Percentiles rank a stretch among this genome's conserved stretches.
phyloP scores from a whole-genome alignment of 2,888 invertebrate species.

The Nebria salina region DNA sequence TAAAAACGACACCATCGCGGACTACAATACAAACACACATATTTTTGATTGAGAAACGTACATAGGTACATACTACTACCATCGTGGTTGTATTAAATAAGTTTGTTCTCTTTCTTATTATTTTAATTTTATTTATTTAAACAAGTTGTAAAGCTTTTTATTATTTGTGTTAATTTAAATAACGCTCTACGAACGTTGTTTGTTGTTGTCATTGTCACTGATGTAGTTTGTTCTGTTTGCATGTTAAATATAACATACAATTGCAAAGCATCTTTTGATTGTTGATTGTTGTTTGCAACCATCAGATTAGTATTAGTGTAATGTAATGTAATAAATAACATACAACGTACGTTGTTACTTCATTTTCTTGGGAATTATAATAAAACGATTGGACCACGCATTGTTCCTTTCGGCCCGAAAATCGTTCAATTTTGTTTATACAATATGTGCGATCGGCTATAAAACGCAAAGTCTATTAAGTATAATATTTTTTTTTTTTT shows the following conservation, averaged over 20 bases:
- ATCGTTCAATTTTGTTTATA: conserved; percentile 23
- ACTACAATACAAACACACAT: conserved; percentile 5
- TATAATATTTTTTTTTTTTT: not conserved
- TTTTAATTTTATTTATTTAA: not conserved
- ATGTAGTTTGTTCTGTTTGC: not conserved
- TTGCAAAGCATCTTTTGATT: not conserved
- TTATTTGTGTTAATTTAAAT: not conserved
- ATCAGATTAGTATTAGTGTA: not conserved
- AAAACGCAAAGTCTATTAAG: conserved; percentile 45
- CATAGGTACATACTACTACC: conserved; percentile 13
- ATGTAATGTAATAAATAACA: not conserved
- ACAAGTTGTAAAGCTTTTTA: conserved; percentile 41
- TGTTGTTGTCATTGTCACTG: not conserved
- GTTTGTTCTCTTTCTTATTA: conserved; percentile 17
- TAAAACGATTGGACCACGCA: not conserved
- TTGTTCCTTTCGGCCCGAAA: not conserved
- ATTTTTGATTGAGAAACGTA: not conserved
- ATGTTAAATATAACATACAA: not conserved
- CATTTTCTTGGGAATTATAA: not conserved
- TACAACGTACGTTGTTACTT: not conserved
- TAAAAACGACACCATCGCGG: conserved; percentile 19
- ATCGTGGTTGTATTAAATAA: conserved; percentile 24
- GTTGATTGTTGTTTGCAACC: not conserved
- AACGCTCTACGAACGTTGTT: not conserved
- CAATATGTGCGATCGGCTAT: conserved; percentile 44